These are phyloP conservation scores for Geotrupes spiniger DNA, from an alignment of 2,888 invertebrate species.

Conservation along the genomic window DNA sequence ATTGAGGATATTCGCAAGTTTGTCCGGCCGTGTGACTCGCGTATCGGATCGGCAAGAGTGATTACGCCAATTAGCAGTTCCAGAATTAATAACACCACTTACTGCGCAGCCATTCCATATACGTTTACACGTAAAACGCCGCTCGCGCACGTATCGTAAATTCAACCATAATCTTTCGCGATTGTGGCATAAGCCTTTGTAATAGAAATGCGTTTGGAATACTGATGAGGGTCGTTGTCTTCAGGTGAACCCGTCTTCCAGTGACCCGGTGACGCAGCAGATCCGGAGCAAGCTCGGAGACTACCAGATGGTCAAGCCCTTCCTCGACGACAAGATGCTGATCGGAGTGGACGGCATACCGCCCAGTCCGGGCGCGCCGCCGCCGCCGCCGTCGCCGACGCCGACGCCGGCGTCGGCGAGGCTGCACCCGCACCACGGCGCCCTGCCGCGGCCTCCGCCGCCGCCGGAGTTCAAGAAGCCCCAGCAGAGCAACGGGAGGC, in stretches of 20 bases:
- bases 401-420: slow-evolving; percentile 49
- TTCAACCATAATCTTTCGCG: background rate
- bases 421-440: slow-evolving; percentile 43
- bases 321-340: slow-evolving; percentile 58
- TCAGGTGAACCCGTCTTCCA: slow-evolving; percentile 64
- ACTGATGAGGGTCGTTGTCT: slow-evolving; percentile 28
- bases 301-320: slow-evolving; percentile 64
- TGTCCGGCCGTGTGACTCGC: background rate
- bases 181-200: background rate
- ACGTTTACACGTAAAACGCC: slow-evolving; percentile 9
- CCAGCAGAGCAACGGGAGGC: slow-evolving; percentile 50
- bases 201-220: slow-evolving; percentile 15
- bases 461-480: slow-evolving; percentile 60
- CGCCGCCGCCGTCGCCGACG: slow-evolving; percentile 52
- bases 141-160: slow-evolving; percentile 1
- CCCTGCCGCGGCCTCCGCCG: slow-evolving; percentile 24
- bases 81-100: slow-evolving; percentile 10
- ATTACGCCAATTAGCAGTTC: slow-evolving; percentile 10
- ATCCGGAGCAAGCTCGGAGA: slow-evolving; percentile 71
- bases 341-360: slow-evolving; percentile 70
- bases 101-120: slow-evolving; percentile 10
- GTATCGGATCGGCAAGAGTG: slow-evolving; percentile 9
- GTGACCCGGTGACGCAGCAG: slow-evolving; percentile 65
- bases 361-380: slow-evolving; percentile 58
- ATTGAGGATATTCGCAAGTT: too few relatives aligned